These are phyloP conservation scores for Gnathonemus echidnorhynchus DNA, from an alignment of 2,113 vertebrate species.

Conservation along the genomic window DNA sequence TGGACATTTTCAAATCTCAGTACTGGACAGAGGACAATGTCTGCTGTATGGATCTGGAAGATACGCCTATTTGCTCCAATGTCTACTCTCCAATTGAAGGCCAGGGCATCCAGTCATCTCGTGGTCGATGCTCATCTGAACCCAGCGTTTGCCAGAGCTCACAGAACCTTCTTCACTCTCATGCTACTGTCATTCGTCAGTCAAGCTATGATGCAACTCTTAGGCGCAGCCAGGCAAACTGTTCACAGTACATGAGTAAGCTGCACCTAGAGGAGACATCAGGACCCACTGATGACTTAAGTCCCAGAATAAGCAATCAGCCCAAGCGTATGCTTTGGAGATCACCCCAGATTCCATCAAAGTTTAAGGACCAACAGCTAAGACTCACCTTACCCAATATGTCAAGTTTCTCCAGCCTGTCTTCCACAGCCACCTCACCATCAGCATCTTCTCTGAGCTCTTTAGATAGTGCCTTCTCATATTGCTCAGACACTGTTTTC, in stretches of 20 bases:
- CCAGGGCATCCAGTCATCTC: slow-evolving; percentile 34
- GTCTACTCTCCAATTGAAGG: slow-evolving; percentile 41
- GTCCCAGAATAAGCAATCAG: slow-evolving; percentile 25
- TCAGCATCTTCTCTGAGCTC: slow-evolving; percentile 67
- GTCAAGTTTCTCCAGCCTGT: slow-evolving; percentile 65
- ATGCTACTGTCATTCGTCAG: slow-evolving; percentile 55
- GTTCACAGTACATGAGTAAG: slow-evolving; percentile 49
- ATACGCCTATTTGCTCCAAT: slow-evolving; percentile 34
- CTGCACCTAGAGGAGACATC: slow-evolving; percentile 50
- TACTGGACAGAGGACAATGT: slow-evolving; percentile 22
- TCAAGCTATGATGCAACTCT: slow-evolving; percentile 63
- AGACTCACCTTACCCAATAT: slow-evolving; percentile 47
- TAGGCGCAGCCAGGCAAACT: slow-evolving; percentile 39
- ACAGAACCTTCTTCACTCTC: slow-evolving; percentile 35
- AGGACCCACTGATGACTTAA: slow-evolving; percentile 39
- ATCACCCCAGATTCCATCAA: slow-evolving; percentile 36
- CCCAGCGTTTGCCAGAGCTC: slow-evolving; percentile 58
- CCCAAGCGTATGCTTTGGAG: slow-evolving; percentile 44
- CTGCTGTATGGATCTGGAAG: slow-evolving; percentile 49
- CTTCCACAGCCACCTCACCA: slow-evolving; percentile 59
- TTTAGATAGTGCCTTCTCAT: slow-evolving; percentile 63
- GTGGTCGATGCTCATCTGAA: slow-evolving; percentile 57
- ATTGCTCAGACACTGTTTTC: slow-evolving; percentile 58
- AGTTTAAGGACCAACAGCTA: slow-evolving; percentile 41
- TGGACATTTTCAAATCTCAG: slow-evolving; percentile 51